Base-by-base conservation (phyloP, 2,797 vertebrate species). In the Gobio occitaniae region DNA sequence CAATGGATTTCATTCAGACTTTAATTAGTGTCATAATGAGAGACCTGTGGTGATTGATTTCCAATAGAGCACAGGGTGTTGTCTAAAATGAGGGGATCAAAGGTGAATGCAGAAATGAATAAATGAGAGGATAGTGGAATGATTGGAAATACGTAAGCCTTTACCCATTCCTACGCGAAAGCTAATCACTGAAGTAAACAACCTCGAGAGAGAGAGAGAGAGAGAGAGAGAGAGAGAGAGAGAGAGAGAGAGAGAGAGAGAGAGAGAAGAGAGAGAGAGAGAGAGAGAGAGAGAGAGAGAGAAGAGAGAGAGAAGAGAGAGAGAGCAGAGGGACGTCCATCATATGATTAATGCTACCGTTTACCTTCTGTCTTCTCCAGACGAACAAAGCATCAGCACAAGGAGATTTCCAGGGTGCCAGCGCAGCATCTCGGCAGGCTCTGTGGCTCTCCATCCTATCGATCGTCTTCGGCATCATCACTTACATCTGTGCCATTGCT, bases 361-460 rank as follows among this genome's bases (percentile, higher is more conserved):
- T 44, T 61, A 47, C 36, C 15, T 68, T 79, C 48, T 65, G 25
- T 74, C 74, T 19, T 48, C 52, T 72, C 80, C 94, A 97, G 97
- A 97, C 96, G 85, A 97, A 96, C 94, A 97, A 96, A 93, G 96
- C 97, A 0, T 96, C 96, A 6, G 96, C 96, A 84, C 92, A 96
- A 90, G 97, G 97, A 44, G 96, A 97, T 87, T 93, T 96, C 88
- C 95, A 95, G 77, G 94, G 94, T 29, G 96, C 97, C 29, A 96
- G 91, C 65, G 92, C 94, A 0, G 95, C 97, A 0, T 97, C 97
- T 25, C 94, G 95, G 75, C 95, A 95, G 83, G 95, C 97, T 52
- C 95, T 97, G 84, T 96, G 96, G 93, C 94, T 97, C 85, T 97
- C 97, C 0, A 95, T 97, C 89, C 93, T 97, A 54, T 96, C 97